Evolutionary conservation across 1,140 invertebrate species (phyloP), one percentile per base, ranked within the genome.

Genomic region (Araneus ventricosus): DNA sequence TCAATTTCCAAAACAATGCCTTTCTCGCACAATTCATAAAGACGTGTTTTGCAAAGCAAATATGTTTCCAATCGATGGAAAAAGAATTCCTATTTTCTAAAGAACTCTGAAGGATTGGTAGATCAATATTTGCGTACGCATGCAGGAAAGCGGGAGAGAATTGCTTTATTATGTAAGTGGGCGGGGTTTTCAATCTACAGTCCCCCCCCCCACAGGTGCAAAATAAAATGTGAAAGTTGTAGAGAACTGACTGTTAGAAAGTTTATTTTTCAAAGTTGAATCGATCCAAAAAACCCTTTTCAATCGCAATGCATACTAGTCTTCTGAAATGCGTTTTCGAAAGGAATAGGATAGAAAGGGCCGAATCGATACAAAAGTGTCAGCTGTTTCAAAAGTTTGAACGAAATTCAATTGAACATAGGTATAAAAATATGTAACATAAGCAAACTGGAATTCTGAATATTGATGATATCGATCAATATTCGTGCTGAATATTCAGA

Each of bases 31-130:
- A 27, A 67, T 67, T 67, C 63, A 67, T 67, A 67, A 67, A 67
- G 63, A 67, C n/a, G 10, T 30, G 24, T 67, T 67, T 67, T 67
- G 63, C 63, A 67, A 67, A 67, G 63, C 63, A 67, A 67, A 67
- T 67, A 27, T 67, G 24, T 67, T 67, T n/a, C 14, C 63, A 67
- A 27, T 67, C 63, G 63, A 30, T n/a, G 27, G 27, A 67, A 52
- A 52, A n/a, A 67, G n/a, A 27, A 67, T 67, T 30, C n/a, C n/a
- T n/a, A 14, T 67, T 67, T 67, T 67, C 24, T 67, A 27, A 67
- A 67, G 63, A 5, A 10, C 63, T 67, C 63, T 10, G 27, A 67
- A 67, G 63, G 63, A 14, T n/a, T 67, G 63, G 27, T 8, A 67
- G 27, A 67, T 67, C 63, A 67, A 67, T 67, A 67, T 67, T 10